These are phyloP conservation scores for Chloroclysta siterata DNA, from an alignment of 2,888 invertebrate species.

Conservation along the genomic window DNA sequence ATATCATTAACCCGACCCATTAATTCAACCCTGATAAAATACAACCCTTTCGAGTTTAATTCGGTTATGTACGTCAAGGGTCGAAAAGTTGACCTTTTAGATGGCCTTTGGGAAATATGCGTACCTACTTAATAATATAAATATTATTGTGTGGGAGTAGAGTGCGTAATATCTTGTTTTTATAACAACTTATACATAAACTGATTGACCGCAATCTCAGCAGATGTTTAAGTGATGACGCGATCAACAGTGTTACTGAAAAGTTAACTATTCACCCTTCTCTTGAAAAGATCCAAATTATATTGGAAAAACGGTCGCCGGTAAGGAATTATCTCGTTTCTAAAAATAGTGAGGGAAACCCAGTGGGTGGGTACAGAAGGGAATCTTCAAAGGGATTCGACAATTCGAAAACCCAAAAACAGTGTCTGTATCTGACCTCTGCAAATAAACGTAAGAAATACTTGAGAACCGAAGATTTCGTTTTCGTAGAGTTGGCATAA, in stretches of 20 bases:
- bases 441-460: slow-evolving; percentile 26
- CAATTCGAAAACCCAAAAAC: slow-evolving; percentile 3
- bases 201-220: too few relatives aligned
- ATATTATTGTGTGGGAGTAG: neutral
- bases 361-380: neutral
- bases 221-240: too few relatives aligned
- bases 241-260: too few relatives aligned
- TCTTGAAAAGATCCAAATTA: too few relatives aligned
- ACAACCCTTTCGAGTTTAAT: slow-evolving; percentile 26
- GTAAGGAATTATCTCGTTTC: neutral
- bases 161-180: neutral
- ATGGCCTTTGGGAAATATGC: slow-evolving; percentile 22
- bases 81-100: slow-evolving; percentile 21
- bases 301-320: too few relatives aligned
- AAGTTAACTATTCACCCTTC: too few relatives aligned
- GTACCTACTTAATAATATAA: slow-evolving; percentile 2
- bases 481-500: neutral
- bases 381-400: slow-evolving; percentile 5
- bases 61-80: slow-evolving; percentile 2
- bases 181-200: too few relatives aligned
- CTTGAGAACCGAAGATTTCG: neutral
- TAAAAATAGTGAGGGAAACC: neutral
- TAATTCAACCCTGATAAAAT: slow-evolving; percentile 39
- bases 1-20: slow-evolving; percentile 37
- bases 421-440: slow-evolving; percentile 4